Evolutionary conservation across 2,797 vertebrate species (phyloP), one percentile per base, ranked within the genome.

Genomic region (Babyrousa celebensis): DNA sequence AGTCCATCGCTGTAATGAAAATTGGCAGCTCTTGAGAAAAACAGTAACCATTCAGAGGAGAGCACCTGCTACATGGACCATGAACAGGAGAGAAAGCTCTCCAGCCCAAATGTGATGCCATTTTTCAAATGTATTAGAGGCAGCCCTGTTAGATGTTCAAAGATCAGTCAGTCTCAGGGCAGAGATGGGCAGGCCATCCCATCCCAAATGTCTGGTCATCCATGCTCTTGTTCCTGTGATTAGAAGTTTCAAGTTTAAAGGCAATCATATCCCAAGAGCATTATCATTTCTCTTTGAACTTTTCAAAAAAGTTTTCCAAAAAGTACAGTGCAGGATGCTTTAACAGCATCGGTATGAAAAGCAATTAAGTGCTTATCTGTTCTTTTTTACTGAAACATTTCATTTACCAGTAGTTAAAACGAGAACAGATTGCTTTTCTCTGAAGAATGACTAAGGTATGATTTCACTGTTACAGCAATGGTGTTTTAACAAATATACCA

Each of bases 1-100:
- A 92, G 77, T 95, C 70, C 65, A 91, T 63, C 3, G 27, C 84
- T 95, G 4, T 90, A 92, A 96, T 93, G 91, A 88, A 96, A 96
- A 96, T 94, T 95, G 96, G 84, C 91, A 97, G 91, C 82, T 96
- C 80, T 94, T 62, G 71, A 95, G 91, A 95, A 94, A 91, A 96
- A 93, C 91, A 92, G 92, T 79, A 96, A 79, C 88, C 68, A 85
- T 85, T 96, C 62, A 90, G 65, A 80, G 60, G 36, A 86, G 17
- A 96, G 72, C 48, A 86, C 84, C 92, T 96, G 96, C 83, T 94
- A 68, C 65, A 25, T 93, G 89, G 84, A 85, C 94, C 48, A 65
- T 75, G 70, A 93, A 95, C 12, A 25, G 56, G n/a, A 75, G 67
- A 82, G 80, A 27, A 93, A 29, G 27, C 15, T 93, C 63, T 96